Conservation (phyloP, 2,888 invertebrate genomes). For the Prionchulus punctatus region DNA sequence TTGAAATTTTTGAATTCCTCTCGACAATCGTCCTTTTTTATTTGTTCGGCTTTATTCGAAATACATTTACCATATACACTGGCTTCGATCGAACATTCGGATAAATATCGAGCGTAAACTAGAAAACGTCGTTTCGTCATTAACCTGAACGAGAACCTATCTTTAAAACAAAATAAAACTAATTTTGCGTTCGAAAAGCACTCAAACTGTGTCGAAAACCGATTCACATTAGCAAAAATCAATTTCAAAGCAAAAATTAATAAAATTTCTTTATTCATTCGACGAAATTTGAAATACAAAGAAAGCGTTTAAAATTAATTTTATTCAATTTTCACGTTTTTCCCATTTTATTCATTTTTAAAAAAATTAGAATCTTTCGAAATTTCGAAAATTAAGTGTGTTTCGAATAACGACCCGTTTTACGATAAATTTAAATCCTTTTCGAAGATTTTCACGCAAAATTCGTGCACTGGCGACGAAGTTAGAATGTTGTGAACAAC, state of each 20-base stretch:
- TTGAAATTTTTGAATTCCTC: conserved; percentile 61
- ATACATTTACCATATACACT: conserved; percentile 62
- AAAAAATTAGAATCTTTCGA: not conserved
- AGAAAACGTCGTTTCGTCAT: not conserved
- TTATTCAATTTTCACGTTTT: not conserved
- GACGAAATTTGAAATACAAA: not conserved
- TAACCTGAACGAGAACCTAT: not conserved
- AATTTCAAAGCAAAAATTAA: conserved; percentile 43
- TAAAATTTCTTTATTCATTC: no score
- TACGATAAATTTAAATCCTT: not conserved
- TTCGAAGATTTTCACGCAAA: not conserved
- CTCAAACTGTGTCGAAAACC: not conserved
- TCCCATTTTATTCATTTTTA: not conserved
- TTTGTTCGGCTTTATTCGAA: conserved; percentile 50
- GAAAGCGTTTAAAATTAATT: not conserved
- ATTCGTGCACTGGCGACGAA: not conserved
- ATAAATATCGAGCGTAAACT: not conserved
- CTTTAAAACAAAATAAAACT: not conserved
- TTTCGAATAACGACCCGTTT: not conserved
- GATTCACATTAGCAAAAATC: conserved; percentile 38
- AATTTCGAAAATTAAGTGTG: not conserved
- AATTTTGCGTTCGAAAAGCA: no score
- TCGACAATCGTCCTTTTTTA: conserved; percentile 54
- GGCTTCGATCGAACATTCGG: conserved; percentile 32
- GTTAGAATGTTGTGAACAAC: not conserved